A percentile compares a stretch with the other conserved stretches of the same genome.
phyloP scores from a whole-genome alignment of 2,888 invertebrate species.

The Zygogramma bicolorata region DNA sequence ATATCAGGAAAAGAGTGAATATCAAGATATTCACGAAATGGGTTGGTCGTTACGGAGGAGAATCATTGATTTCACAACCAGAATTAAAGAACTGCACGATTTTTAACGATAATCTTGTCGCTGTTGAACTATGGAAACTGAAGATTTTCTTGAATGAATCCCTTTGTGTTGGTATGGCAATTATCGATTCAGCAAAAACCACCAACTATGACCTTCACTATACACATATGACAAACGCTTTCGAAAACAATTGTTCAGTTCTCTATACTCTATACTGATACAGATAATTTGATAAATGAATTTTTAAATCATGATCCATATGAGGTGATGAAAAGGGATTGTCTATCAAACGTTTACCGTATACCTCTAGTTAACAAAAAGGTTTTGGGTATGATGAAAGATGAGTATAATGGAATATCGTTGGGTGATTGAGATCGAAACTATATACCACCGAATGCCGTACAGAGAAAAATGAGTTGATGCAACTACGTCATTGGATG shows the following conservation, averaged over 20 bases:
- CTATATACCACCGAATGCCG: not conserved
- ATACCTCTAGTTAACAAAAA: conserved; percentile 56
- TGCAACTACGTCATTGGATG: not conserved
- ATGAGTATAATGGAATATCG: conserved; percentile 52
- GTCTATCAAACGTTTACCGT: conserved; percentile 49
- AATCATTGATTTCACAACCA: conserved; percentile 38
- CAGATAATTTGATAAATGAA: conserved; percentile 36
- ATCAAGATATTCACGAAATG: conserved; percentile 34
- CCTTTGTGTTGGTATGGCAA: conserved; percentile 44
- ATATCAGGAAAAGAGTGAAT: conserved; percentile 36
- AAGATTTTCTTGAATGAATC: conserved; percentile 45
- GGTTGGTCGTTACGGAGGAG: conserved; percentile 33
- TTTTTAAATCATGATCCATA: conserved; percentile 31
- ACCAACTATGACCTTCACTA: conserved; percentile 48
- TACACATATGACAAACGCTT: conserved; percentile 39
- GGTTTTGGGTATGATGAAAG: conserved; percentile 57
- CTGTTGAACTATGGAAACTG: conserved; percentile 38
- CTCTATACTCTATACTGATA: conserved; percentile 43
- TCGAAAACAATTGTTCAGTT: conserved; percentile 25
- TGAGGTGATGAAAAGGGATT: conserved; percentile 34
- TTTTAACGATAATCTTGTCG: conserved; percentile 32
- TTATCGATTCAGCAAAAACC: conserved; percentile 49
- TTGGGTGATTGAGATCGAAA: conserved; percentile 53
- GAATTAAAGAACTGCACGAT: conserved; percentile 43
- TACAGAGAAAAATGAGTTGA: not conserved